These are phyloP conservation scores for Pemphredon lugubris DNA, from an alignment of 2,888 invertebrate species.

Conservation along the genomic window DNA sequence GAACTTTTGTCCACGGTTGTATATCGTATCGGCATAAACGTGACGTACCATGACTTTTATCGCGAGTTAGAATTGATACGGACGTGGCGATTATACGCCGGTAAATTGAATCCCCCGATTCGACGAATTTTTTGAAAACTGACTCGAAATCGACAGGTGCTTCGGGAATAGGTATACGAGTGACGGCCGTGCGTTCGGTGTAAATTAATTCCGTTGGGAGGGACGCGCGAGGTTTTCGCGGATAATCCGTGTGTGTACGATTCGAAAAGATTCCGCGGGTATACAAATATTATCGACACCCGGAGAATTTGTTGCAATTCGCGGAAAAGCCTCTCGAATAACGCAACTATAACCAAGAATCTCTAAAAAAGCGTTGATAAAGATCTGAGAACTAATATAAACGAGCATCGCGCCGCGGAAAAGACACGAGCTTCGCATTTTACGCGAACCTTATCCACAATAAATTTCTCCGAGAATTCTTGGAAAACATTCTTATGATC, in stretches of 20 bases:
- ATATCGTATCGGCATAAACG: slow-evolving; percentile 42
- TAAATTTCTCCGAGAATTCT: no score
- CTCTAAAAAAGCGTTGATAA: no score
- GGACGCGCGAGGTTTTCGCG: background rate
- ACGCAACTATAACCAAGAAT: no score
- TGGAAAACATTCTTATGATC: no score
- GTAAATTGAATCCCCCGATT: slow-evolving; percentile 58
- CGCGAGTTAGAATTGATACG: slow-evolving; percentile 50
- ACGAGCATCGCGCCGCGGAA: no score
- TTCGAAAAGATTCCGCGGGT: background rate
- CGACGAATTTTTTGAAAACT: slow-evolving; percentile 54
- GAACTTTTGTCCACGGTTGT: no score
- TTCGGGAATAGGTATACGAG: slow-evolving; percentile 3
- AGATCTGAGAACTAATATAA: no score
- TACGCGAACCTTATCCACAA: no score
- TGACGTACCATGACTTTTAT: slow-evolving; percentile 54
- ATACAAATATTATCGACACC: slow-evolving; percentile 5
- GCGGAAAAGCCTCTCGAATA: background rate
- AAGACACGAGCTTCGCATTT: no score
- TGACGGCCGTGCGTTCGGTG: background rate
- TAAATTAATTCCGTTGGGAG: slow-evolving; percentile 17
- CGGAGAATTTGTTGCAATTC: background rate
- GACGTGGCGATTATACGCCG: slow-evolving; percentile 48
- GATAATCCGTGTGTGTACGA: background rate
- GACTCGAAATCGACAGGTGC: slow-evolving; percentile 63